Evolutionary conservation across 92 coral and sea anemone genomes (phyloP), one percentile per base, ranked within the genome.

Genomic region (Actinernus sp.): DNA sequence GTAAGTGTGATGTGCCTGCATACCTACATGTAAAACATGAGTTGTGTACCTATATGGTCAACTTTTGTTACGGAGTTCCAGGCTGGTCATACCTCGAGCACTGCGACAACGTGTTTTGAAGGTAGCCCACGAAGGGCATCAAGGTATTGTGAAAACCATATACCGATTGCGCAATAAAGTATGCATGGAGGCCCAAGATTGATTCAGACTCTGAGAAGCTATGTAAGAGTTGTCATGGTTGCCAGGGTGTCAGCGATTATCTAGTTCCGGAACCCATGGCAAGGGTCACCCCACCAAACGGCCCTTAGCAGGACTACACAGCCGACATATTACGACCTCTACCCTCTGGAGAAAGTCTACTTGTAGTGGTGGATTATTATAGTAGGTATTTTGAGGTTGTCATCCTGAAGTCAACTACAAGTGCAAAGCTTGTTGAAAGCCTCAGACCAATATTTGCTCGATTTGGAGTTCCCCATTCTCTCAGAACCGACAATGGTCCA

Each of bases 121-220:
- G n/a, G n/a, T n/a, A 26, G 64, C 75, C 19, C 63, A 54, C 19
- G 64, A 68, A 29, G 75, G 75, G 19, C 75, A 54, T 29, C 55
- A 52, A 20, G 75, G 75, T 10, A 41, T 68, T 37, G 63, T 38
- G 13, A 68, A 68, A 54, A 68, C 20, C 2, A 54, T 51, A 30
- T 34, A 52, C 31, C 40, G 75, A 54, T 41, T 68, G 23, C 34
- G 63, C n/a, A n/a, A n/a, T n/a, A n/a, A n/a, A n/a, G n/a, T n/a
- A n/a, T n/a, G n/a, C n/a, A n/a, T n/a, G n/a, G n/a, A n/a, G n/a
- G n/a, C n/a, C n/a, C n/a, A n/a, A n/a, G n/a, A n/a, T n/a, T n/a
- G n/a, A n/a, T n/a, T n/a, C n/a, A n/a, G n/a, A n/a, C n/a, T n/a
- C n/a, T n/a, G n/a, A n/a, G n/a, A n/a, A n/a, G n/a, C n/a, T 66